phyloP scores from a whole-genome alignment of 2,797 vertebrate species.

The Protosalanx chinensis region DNA sequence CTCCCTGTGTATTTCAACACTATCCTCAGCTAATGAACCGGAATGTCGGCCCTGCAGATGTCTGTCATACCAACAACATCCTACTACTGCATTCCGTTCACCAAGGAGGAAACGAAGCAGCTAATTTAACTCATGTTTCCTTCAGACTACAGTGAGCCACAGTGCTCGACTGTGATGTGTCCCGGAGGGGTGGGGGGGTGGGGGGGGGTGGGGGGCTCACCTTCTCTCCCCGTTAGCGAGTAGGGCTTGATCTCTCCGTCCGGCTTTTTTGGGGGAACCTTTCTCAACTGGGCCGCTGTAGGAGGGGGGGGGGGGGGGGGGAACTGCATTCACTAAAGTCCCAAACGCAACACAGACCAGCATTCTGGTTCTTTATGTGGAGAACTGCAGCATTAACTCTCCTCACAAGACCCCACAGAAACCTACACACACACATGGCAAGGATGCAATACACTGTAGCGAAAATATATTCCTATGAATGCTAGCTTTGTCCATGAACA shows the following conservation, averaged over 20 bases:
- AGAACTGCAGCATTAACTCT: background rate
- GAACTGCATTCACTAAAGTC: conserved; percentile 19
- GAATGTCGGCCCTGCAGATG: conserved; percentile 1
- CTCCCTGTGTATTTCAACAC: background rate
- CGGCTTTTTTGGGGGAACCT: conserved; percentile 76
- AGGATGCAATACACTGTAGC: background rate
- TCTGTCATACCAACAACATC: background rate
- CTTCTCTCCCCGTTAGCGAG: conserved; percentile 85
- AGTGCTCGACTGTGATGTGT: too few species aligned
- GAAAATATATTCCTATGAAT: background rate
- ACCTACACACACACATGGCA: conserved; percentile 13
- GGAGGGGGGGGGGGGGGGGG: conserved; percentile 18
- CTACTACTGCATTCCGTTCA: background rate
- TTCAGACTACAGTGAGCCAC: background rate
- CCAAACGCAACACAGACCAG: too few species aligned
- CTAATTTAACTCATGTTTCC: background rate
- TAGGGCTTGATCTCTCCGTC: conserved; percentile 93
- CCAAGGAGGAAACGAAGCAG: background rate
- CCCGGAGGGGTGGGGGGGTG: background rate
- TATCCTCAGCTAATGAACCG: background rate
- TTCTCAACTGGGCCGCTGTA: conserved; percentile 71
- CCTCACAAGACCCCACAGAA: background rate
- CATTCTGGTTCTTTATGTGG: background rate
- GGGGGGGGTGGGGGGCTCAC: conserved; percentile 66
- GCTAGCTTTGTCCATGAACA: conserved; percentile 2